Conservation (phyloP, 2,888 invertebrate genomes). For the Priocnemis perturbator region DNA sequence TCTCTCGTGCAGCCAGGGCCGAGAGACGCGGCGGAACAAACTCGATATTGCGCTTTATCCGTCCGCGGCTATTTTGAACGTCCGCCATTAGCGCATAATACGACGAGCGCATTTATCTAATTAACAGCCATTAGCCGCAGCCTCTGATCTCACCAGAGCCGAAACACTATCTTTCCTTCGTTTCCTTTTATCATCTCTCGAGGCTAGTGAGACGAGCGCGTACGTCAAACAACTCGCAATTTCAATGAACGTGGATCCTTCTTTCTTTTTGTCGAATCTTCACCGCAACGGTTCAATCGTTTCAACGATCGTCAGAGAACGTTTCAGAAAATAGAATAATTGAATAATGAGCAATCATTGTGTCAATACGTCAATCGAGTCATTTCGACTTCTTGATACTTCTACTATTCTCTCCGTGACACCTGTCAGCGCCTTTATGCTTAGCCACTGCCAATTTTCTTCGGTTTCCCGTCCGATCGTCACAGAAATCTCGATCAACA, state of each 20-base stretch:
- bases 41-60: slow-evolving; percentile 53
- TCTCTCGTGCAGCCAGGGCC: not conserved
- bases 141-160: slow-evolving; percentile 28
- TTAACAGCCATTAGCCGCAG: slow-evolving; percentile 70
- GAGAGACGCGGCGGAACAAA: slow-evolving; percentile 12
- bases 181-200: not conserved
- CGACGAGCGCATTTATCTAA: slow-evolving; percentile 68
- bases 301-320: too few species aligned
- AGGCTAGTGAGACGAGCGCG: too few species aligned
- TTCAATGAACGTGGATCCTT: not conserved
- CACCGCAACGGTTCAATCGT: too few species aligned
- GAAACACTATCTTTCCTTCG: too few species aligned
- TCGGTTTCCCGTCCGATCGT: not conserved
- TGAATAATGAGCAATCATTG: too few species aligned
- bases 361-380: too few species aligned
- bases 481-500: too few species aligned
- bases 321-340: too few species aligned
- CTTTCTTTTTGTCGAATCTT: not conserved
- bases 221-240: too few species aligned
- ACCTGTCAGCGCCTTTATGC: slow-evolving; percentile 28
- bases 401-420: slow-evolving; percentile 36
- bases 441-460: not conserved
- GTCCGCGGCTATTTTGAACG: slow-evolving; percentile 63
- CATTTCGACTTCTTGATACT: too few species aligned
- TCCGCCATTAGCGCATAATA: slow-evolving; percentile 67